These are phyloP conservation scores for Drosophila pruinosa DNA, from an alignment of 1,140 invertebrate species.

Conservation along the genomic window DNA sequence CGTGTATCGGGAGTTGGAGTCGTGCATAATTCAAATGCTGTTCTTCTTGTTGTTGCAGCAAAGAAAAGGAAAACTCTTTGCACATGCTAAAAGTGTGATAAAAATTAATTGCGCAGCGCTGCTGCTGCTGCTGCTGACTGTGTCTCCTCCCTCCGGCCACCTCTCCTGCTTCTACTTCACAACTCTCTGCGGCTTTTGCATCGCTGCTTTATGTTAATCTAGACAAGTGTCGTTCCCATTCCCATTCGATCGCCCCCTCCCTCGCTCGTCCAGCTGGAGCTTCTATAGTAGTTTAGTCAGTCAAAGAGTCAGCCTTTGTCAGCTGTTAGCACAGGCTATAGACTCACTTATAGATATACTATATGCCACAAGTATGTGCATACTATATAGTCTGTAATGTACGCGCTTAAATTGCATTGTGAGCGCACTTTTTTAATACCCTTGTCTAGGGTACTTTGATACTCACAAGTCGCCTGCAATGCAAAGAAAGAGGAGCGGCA, in stretches of 20 bases:
- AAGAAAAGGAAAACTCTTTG: constrained; percentile 57
- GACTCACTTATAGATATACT: background rate
- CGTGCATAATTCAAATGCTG: constrained; percentile 44
- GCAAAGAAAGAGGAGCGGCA: background rate
- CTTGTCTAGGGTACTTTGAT: background rate
- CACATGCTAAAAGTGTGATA: constrained; percentile 78
- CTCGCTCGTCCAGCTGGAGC: background rate
- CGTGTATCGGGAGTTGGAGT: background rate
- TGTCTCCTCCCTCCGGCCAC: background rate
- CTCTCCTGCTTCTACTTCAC: background rate
- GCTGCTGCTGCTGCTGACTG: background rate
- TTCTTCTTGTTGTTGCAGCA: background rate
- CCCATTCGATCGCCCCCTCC: background rate
- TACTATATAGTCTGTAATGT: constrained; percentile 20
- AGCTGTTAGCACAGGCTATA: constrained; percentile 18
- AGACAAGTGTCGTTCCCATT: constrained; percentile 44
- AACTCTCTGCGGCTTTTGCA: constrained; percentile 38
- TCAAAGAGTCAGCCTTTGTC: constrained; percentile 66
- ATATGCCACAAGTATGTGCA: background rate
- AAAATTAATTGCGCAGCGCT: constrained; percentile 81
- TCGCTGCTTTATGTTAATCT: constrained; percentile 66
- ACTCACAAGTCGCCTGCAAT: too few relatives aligned
- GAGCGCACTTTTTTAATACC: constrained; percentile 27
- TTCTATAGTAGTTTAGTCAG: constrained; percentile 37
- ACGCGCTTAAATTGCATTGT: constrained; percentile 20